These are phyloP conservation scores for Laticauda colubrina DNA, from an alignment of 2,113 vertebrate genomes.

Conservation along the genomic window DNA sequence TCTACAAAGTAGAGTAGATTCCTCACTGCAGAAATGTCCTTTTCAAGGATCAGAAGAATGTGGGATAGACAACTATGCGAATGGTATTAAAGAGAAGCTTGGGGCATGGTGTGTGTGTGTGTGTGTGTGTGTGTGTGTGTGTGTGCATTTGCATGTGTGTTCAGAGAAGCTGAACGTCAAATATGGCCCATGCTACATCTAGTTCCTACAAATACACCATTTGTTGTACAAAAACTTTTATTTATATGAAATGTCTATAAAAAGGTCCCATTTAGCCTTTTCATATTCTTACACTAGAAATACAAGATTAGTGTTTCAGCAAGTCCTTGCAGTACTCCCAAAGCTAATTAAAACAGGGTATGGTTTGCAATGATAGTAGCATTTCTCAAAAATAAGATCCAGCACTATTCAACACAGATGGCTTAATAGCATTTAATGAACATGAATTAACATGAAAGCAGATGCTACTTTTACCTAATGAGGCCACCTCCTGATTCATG, in stretches of 20 bases:
- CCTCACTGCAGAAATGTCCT: not conserved
- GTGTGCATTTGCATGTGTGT: not conserved
- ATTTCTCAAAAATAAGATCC: conserved; percentile 44
- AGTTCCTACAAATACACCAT: not conserved
- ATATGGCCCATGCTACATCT: not conserved
- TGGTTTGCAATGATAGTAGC: conserved; percentile 34
- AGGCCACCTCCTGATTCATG: conserved; percentile 47
- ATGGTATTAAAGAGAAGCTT: not conserved
- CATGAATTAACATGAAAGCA: too few species aligned
- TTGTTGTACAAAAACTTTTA: not conserved
- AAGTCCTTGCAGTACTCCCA: not conserved
- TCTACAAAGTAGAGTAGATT: not conserved
- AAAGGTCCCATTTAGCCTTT: not conserved
- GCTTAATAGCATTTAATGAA: conserved; percentile 24
- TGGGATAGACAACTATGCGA: not conserved
- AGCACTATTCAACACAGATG: not conserved
- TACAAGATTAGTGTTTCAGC: not conserved
- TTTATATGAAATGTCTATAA: not conserved
- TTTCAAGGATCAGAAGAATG: not conserved
- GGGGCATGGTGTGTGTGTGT: not conserved
- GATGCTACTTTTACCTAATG: not conserved
- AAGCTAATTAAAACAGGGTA: conserved; percentile 9
- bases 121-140: not conserved
- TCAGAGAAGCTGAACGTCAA: not conserved
- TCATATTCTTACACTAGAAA: not conserved